Percentiles rank a stretch among this genome's conserved stretches.
Evolutionary conservation across 1,140 invertebrate species (phyloP).

Genomic region (Dysdera silvatica): DNA sequence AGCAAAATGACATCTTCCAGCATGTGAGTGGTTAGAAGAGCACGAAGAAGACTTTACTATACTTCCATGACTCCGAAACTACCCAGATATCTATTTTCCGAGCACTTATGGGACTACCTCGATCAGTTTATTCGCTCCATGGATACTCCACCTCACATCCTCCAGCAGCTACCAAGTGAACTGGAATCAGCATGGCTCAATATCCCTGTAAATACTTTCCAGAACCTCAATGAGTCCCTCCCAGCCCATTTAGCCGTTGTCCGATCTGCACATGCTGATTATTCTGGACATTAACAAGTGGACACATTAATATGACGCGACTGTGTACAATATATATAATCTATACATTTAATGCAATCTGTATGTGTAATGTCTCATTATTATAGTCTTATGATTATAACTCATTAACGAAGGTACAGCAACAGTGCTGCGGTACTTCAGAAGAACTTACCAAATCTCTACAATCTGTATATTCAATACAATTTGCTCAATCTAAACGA

Average conservation of each 20-base stretch:
- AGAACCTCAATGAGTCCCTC: not conserved
- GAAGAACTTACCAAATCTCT: too few relatives aligned
- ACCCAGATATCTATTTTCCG: not conserved
- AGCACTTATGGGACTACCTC: not conserved
- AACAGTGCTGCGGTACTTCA: too few relatives aligned
- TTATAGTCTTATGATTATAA: too few relatives aligned
- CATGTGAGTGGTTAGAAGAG: not conserved
- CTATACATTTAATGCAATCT: too few relatives aligned
- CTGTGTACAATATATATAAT: constrained; percentile 1
- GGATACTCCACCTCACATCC: not conserved
- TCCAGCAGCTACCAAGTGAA: not conserved
- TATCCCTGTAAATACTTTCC: not conserved
- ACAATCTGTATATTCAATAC: too few relatives aligned
- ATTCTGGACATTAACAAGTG: too few relatives aligned
- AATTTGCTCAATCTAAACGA: too few relatives aligned
- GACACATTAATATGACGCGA: not conserved
- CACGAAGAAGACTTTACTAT: not conserved
- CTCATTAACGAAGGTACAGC: too few relatives aligned
- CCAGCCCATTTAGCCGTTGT: not conserved
- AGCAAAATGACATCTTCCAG: not conserved
- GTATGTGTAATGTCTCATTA: too few relatives aligned
- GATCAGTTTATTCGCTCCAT: not conserved
- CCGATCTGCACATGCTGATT: too few relatives aligned
- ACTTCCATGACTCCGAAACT: not conserved
- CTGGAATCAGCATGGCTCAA: not conserved